Conservation (phyloP, 2,797 vertebrate species). For the Myripristis murdjan region DNA sequence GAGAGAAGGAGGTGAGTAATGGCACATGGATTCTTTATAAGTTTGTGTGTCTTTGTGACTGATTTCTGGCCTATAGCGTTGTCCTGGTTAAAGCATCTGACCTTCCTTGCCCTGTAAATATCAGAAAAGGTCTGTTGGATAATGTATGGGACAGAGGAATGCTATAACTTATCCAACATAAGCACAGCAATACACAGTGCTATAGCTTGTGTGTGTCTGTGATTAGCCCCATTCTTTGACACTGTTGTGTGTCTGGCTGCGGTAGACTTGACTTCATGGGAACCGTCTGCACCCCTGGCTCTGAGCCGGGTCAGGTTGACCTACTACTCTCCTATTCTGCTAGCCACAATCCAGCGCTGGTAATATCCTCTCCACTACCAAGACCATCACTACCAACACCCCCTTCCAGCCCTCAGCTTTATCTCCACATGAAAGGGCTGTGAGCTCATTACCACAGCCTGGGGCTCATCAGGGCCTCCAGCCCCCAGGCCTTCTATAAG, state of each 20-base stretch:
- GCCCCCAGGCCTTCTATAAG: slow-evolving; percentile 69
- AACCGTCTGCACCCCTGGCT: slow-evolving; percentile 60
- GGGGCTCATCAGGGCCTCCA: slow-evolving; percentile 64
- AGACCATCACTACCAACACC: slow-evolving; percentile 62
- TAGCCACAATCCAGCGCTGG: slow-evolving; percentile 49
- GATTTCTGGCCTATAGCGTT: slow-evolving; percentile 65
- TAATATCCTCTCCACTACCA: slow-evolving; percentile 65
- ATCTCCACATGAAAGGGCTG: slow-evolving; percentile 81
- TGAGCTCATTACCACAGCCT: slow-evolving; percentile 78
- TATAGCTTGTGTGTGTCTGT: too few species aligned
- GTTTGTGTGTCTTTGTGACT: slow-evolving; percentile 46
- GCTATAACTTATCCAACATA: slow-evolving; percentile 63
- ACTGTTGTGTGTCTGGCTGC: slow-evolving; percentile 58
- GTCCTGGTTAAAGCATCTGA: slow-evolving; percentile 70
- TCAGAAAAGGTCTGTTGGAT: slow-evolving; percentile 65
- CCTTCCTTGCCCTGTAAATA: slow-evolving; percentile 74
- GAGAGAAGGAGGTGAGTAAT: slow-evolving; percentile 36
- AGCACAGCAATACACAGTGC: slow-evolving; percentile 17
- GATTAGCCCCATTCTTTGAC: slow-evolving; percentile 49
- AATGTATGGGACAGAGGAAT: slow-evolving; percentile 74
- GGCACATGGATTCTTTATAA: slow-evolving; percentile 27
- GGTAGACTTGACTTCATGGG: slow-evolving; percentile 65
- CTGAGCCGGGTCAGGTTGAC: slow-evolving; percentile 39
- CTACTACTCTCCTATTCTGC: slow-evolving; percentile 51
- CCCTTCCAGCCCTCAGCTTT: slow-evolving; percentile 61